phyloP scores from a whole-genome alignment of 1,140 invertebrate genomes.

The Acromyrmex echinatior region DNA sequence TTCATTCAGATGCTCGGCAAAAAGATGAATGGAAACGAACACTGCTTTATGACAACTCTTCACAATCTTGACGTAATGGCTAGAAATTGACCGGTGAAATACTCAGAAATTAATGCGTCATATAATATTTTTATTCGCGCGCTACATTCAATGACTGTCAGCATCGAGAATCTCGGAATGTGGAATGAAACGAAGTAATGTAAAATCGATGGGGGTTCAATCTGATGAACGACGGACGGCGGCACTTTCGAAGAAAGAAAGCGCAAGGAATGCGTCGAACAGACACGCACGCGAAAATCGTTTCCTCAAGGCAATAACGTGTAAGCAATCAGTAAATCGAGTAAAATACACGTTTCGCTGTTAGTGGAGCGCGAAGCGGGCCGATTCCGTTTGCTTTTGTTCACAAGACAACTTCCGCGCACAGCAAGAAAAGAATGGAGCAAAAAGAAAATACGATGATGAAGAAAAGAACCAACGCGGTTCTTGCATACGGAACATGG shows the following conservation, averaged over 20 bases:
- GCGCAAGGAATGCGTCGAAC: background rate
- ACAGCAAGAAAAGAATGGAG: background rate
- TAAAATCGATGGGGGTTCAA: background rate
- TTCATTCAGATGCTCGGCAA: slow-evolving; percentile 24
- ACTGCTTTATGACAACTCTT: background rate
- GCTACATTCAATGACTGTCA: background rate
- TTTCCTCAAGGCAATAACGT: slow-evolving; percentile 23
- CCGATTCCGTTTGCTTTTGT: slow-evolving; percentile 24
- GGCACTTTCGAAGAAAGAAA: background rate
- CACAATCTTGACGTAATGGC: background rate
- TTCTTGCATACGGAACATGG: background rate
- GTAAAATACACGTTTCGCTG: slow-evolving; percentile 5
- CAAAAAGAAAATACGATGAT: background rate
- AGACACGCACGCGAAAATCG: slow-evolving; percentile 31
- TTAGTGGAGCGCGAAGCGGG: slow-evolving; percentile 11
- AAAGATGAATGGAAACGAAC: slow-evolving; percentile 37
- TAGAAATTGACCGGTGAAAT: background rate
- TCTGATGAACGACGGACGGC: too few relatives aligned
- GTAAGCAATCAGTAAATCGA: slow-evolving; percentile 22
- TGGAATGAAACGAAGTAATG: background rate
- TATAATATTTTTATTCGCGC: slow-evolving; percentile 32
- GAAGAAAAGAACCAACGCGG: background rate
- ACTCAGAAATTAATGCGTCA: slow-evolving; percentile 29
- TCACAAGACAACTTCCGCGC: slow-evolving; percentile 9
- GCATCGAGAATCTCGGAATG: background rate